Conservation (phyloP, 2,888 invertebrate species). For the Petrophora chlorosata region DNA sequence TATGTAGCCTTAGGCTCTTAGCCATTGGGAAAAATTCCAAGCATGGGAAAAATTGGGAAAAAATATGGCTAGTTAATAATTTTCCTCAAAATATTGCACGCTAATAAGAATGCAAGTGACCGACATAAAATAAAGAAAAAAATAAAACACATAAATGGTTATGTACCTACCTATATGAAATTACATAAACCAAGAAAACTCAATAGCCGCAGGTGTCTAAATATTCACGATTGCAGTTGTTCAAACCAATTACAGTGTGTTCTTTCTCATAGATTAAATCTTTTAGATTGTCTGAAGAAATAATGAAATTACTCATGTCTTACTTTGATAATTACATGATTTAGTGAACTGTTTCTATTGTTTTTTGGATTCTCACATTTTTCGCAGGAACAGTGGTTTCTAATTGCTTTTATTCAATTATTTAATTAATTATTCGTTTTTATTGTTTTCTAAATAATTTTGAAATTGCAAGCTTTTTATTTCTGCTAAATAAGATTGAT, state of each 20-base stretch:
- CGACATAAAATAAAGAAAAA: neutral
- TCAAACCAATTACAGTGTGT: conserved; percentile 1
- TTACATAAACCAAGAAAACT: conserved; percentile 7
- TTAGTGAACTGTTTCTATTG: conserved; percentile 30
- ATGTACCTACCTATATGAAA: no score
- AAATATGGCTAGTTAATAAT: no score
- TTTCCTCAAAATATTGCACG: neutral
- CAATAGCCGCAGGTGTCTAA: conserved; percentile 1
- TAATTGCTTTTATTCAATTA: conserved; percentile 34
- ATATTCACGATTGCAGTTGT: conserved; percentile 6
- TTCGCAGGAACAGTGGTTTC: conserved; percentile 21
- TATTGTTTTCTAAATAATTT: neutral
- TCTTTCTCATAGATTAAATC: conserved; percentile 18
- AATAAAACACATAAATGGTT: neutral
- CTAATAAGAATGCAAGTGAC: neutral
- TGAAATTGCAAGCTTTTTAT: neutral
- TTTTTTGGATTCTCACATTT: conserved; percentile 30
- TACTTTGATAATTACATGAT: conserved; percentile 29
- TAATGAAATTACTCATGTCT: conserved; percentile 16
- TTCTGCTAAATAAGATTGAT: no score
- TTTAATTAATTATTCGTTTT: conserved; percentile 7
- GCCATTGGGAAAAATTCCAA: no score
- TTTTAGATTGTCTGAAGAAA: conserved; percentile 20
- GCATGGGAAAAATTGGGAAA: no score
- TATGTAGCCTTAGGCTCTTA: no score